Evolutionary conservation across 2,113 vertebrate species (phyloP).

Genomic region (Taxidea taxus): DNA sequence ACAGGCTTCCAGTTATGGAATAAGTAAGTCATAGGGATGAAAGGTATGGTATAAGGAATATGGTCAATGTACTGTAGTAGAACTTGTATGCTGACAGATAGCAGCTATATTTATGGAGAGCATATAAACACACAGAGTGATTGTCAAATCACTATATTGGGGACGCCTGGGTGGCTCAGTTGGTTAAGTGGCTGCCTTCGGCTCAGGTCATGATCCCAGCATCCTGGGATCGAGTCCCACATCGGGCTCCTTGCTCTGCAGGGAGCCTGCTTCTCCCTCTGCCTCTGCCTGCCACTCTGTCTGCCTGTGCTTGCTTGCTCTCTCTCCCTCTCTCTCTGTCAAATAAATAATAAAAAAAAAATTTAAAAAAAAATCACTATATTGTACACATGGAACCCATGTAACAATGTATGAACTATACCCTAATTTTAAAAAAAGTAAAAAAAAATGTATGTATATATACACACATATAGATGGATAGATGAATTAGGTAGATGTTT

Average conservation of each 20-base stretch:
- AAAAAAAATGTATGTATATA: background rate
- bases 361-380: background rate
- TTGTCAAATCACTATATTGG: background rate
- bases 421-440: background rate
- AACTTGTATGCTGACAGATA: background rate
- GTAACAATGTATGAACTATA: background rate
- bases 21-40: background rate
- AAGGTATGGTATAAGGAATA: background rate
- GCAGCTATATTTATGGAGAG: background rate
- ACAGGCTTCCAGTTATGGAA: background rate
- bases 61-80: background rate
- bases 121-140: background rate
- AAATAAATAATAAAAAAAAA: no score
- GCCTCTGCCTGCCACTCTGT: no score
- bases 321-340: no score
- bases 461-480: background rate
- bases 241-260: no score
- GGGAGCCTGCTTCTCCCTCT: no score
- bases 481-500: background rate
- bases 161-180: no score
- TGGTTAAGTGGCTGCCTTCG: no score
- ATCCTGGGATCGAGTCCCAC: no score
- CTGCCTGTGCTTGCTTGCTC: no score
- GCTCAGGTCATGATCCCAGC: no score
- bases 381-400: background rate